Evolutionary conservation across 2,113 vertebrate species (phyloP).

Genomic region (Pyrgilauda ruficollis): DNA sequence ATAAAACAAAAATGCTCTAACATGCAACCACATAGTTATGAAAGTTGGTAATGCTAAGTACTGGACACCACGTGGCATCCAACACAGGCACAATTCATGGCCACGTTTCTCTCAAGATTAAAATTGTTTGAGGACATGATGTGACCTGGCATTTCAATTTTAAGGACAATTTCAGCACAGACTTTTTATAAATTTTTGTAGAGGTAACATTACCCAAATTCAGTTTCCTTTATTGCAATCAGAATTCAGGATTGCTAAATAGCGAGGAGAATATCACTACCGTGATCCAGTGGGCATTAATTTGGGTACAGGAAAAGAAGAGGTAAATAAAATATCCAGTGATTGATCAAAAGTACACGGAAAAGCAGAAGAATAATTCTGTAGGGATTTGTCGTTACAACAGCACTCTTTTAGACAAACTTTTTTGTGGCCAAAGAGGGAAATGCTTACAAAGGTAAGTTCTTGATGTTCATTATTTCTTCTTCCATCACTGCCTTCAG

Average conservation of each 20-base stretch:
- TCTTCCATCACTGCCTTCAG: neutral
- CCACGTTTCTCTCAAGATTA: neutral
- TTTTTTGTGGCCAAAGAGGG: neutral
- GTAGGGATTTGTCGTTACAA: neutral
- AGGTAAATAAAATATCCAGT: neutral
- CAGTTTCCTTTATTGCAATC: neutral
- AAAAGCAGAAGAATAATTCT: neutral
- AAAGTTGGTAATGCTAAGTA: neutral
- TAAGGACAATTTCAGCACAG: neutral
- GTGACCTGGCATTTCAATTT: neutral
- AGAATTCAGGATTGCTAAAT: neutral
- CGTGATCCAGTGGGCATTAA: neutral
- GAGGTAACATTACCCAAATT: neutral
- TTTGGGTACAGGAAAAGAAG: neutral
- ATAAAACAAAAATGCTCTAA: neutral
- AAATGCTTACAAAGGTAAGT: neutral
- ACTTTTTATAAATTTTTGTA: neutral
- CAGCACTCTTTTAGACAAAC: neutral
- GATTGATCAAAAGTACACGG: neutral
- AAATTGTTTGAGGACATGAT: neutral
- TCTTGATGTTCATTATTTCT: neutral
- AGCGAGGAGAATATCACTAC: neutral
- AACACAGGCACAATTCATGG: accelerated
- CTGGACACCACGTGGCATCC: neutral
- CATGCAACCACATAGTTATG: neutral